Conservation (phyloP, 2,797 vertebrate species). For the Falco peregrinus region DNA sequence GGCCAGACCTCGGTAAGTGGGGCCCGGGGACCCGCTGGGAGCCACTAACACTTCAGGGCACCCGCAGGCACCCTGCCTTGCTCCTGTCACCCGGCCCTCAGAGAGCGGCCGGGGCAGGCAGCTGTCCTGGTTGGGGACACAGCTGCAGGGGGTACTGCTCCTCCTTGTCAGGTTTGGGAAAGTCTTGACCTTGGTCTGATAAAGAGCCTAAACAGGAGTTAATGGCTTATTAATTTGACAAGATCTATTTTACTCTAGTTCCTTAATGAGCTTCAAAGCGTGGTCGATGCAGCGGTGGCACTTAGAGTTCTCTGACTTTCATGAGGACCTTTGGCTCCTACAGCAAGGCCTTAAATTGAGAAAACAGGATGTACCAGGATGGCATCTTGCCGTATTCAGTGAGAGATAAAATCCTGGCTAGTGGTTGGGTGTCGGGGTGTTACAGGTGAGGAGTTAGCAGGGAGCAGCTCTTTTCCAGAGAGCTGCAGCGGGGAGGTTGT, state of each 20-base stretch:
- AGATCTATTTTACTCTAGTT: background rate
- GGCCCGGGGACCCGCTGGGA: background rate
- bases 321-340: background rate
- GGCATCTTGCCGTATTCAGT: accelerated
- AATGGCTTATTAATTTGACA: background rate
- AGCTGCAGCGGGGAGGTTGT: background rate
- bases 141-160: background rate
- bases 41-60: accelerated
- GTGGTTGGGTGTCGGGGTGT: no score
- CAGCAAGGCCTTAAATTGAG: background rate
- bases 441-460: background rate
- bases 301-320: background rate
- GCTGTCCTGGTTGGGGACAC: accelerated
- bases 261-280: background rate
- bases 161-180: background rate
- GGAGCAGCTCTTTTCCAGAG: background rate
- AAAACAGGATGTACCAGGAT: background rate
- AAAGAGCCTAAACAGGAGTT: background rate
- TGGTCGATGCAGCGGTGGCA: background rate
- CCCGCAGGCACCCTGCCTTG: background rate
- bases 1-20: constrained; percentile 86
- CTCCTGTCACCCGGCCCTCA: accelerated
- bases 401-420: background rate
- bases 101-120: background rate
- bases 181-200: background rate